Conservation (phyloP, 2,113 vertebrate species). For the Urocynchramus pylzowi region DNA sequence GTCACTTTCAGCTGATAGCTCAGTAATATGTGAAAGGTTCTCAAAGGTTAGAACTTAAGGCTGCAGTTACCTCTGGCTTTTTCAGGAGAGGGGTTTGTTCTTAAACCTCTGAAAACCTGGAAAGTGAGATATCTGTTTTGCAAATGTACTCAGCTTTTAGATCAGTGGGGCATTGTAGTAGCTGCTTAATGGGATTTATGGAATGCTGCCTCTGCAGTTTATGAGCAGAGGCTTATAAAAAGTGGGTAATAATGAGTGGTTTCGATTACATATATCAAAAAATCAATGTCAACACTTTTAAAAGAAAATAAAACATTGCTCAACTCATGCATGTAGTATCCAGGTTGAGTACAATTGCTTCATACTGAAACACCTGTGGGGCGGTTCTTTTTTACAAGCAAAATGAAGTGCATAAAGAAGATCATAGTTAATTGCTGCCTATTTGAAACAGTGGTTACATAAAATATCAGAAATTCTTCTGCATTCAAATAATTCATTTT, state of each 20-base stretch:
- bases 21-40: not conserved
- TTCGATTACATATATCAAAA: constrained; percentile 38
- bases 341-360: not conserved
- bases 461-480: not conserved
- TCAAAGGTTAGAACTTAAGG: not conserved
- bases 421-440: not conserved
- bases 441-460: not conserved
- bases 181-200: constrained; percentile 15
- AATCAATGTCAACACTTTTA: constrained; percentile 37
- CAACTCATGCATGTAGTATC: not conserved
- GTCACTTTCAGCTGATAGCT: not conserved
- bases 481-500: not conserved
- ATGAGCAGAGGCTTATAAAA: constrained; percentile 36
- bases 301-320: constrained; percentile 48
- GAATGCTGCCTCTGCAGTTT: constrained; percentile 50
- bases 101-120: constrained; percentile 1
- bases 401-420: not conserved
- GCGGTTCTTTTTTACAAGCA: not conserved
- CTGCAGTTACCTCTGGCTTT: not conserved
- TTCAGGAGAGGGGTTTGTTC: not conserved
- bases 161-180: not conserved
- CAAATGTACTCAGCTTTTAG: constrained; percentile 4
- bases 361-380: constrained; percentile 17
- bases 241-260: constrained; percentile 27
- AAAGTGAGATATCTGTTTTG: constrained; percentile 12